phyloP scores from a whole-genome alignment of 35 echinoderm and acorn worm species.

The Nesometra sesokonis region DNA sequence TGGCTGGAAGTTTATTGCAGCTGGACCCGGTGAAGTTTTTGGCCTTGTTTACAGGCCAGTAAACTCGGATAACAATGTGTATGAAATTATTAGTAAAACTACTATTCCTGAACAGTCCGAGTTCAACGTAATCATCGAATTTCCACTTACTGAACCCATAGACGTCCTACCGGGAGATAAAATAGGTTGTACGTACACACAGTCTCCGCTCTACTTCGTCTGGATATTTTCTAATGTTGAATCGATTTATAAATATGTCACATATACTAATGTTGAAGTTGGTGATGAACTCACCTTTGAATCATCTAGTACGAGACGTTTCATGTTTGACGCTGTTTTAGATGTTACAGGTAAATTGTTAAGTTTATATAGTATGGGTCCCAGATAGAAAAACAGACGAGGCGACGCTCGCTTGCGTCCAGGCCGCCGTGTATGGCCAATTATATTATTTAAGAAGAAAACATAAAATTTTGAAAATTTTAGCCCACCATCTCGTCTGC shows the following conservation, averaged over 20 bases:
- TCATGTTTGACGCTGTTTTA: no score
- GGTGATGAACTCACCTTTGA: no score
- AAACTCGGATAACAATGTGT: neutral
- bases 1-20: neutral
- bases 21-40: neutral
- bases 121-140: neutral
- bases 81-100: neutral
- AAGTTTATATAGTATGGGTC: no score
- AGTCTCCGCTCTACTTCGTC: neutral
- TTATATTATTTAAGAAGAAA: no score
- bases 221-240: neutral
- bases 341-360: no score
- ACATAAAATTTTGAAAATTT: no score
- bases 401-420: no score
- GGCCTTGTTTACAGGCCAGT: neutral
- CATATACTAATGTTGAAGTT: no score
- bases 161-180: neutral
- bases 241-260: neutral
- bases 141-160: neutral
- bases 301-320: no score
- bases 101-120: neutral
- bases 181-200: neutral
- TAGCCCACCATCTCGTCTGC: no score
- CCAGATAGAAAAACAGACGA: no score
- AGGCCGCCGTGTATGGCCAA: no score